A percentile compares a stretch with the other conserved stretches of the same genome.
phyloP scores from a whole-genome alignment of 2,797 vertebrate species.

The Decapterus maruadsi region DNA sequence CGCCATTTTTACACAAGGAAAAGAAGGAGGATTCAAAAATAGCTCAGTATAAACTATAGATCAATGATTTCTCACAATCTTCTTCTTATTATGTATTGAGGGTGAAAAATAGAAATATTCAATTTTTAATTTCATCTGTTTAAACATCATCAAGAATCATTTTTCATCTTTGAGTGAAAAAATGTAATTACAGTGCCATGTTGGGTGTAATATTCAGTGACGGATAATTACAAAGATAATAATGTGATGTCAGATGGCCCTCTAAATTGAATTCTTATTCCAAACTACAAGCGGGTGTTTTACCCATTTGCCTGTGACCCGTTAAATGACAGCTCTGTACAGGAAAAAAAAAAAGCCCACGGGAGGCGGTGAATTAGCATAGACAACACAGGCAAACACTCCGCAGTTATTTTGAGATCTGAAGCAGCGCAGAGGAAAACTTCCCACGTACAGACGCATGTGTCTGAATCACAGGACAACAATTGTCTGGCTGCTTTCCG shows the following conservation, averaged over 20 bases:
- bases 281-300: constrained; percentile 51
- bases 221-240: constrained; percentile 65
- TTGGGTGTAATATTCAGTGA: constrained; percentile 29
- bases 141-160: not conserved
- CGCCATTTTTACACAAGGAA: not conserved
- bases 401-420: constrained; percentile 69
- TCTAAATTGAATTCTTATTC: constrained; percentile 60
- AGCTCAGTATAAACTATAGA: not conserved
- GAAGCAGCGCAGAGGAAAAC: constrained; percentile 57
- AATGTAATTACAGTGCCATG: constrained; percentile 37
- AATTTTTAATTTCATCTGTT: not conserved
- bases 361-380: constrained; percentile 68
- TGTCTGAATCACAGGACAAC: constrained; percentile 49
- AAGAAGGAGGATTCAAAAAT: not conserved
- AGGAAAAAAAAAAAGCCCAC: constrained; percentile 55
- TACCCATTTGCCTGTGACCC: constrained; percentile 33
- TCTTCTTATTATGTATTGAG: not conserved
- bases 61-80: not conserved
- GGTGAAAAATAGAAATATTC: not conserved
- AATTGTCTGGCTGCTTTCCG: constrained; percentile 21
- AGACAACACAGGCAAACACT: constrained; percentile 47
- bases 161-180: constrained; percentile 8
- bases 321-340: constrained; percentile 68
- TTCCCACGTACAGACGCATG: constrained; percentile 59
- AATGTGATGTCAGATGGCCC: constrained; percentile 51